These are phyloP conservation scores for Vicugna pacos DNA, from an alignment of 2,113 vertebrate species.

Conservation along the genomic window DNA sequence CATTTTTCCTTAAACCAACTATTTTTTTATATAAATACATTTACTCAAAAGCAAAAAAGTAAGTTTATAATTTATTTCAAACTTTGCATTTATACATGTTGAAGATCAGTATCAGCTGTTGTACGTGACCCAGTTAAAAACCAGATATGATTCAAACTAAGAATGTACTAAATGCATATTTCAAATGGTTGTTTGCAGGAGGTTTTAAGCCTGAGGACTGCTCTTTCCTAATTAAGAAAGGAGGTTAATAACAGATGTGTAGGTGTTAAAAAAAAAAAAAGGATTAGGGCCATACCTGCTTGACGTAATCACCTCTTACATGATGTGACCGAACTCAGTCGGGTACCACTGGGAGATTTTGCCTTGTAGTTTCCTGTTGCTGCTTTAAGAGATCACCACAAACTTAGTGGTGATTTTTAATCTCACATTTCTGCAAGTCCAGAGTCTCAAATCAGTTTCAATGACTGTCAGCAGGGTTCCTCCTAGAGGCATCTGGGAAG, in stretches of 20 bases:
- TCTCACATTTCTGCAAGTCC: not conserved
- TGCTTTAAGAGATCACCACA: not conserved
- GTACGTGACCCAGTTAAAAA: not conserved
- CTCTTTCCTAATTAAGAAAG: not conserved
- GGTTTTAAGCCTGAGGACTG: not conserved
- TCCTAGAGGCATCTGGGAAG: not conserved
- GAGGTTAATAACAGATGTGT: not conserved
- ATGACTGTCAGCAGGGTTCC: not conserved
- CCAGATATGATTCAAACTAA: not conserved
- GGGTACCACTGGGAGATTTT: not conserved
- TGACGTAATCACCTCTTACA: not conserved
- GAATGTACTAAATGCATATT: not conserved
- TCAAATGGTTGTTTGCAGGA: not conserved
- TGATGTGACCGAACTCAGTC: not conserved
- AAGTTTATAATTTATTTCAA: not conserved
- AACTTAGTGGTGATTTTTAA: not conserved
- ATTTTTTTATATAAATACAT: not conserved
- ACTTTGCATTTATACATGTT: not conserved
- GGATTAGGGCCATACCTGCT: not conserved
- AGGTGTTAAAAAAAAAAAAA: not conserved
- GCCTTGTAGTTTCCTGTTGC: not conserved
- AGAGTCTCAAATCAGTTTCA: not conserved
- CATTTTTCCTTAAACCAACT: not conserved
- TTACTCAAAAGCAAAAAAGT: not conserved
- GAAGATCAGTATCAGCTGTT: not conserved